A percentile compares a stretch with the other conserved stretches of the same genome.
Evolutionary conservation across 2,888 invertebrate genomes (phyloP).

Genomic region (Cheilosia soror): DNA sequence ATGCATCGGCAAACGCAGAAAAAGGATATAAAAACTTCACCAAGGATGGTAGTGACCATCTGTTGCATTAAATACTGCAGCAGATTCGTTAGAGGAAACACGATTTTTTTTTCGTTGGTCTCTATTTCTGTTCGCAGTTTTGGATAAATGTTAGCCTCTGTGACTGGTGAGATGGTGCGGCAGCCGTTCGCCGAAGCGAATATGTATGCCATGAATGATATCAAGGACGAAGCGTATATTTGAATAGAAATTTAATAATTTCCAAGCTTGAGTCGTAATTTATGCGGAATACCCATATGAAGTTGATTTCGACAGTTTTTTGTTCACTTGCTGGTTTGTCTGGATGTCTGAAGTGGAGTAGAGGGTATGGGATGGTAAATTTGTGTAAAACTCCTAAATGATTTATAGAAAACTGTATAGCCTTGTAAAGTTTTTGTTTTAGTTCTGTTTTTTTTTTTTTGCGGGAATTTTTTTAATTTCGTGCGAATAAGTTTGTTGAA

Average conservation of each 20-base stretch:
- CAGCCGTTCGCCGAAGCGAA: slow-evolving; percentile 30
- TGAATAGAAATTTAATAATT: slow-evolving; percentile 70
- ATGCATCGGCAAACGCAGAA: slow-evolving; percentile 43
- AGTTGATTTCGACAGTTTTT: slow-evolving; percentile 33
- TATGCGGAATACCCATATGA: slow-evolving; percentile 62
- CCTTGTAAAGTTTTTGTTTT: slow-evolving; percentile 37
- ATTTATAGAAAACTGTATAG: slow-evolving; percentile 43
- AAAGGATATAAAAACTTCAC: slow-evolving; percentile 46
- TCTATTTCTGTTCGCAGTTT: slow-evolving; percentile 27
- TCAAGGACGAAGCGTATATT: slow-evolving; percentile 49
- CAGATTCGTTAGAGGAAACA: slow-evolving; percentile 40
- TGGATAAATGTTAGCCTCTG: slow-evolving; percentile 17
- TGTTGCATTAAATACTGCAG: slow-evolving; percentile 69
- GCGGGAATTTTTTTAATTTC: slow-evolving; percentile 25
- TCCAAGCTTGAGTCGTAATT: slow-evolving; percentile 64
- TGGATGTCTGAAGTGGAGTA: slow-evolving; percentile 39
- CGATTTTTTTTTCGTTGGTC: slow-evolving; percentile 12
- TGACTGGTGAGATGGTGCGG: slow-evolving; percentile 12
- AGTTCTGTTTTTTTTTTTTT: not conserved
- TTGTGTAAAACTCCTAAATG: slow-evolving; percentile 54
- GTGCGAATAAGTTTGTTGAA: slow-evolving; percentile 53
- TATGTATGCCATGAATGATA: slow-evolving; percentile 29
- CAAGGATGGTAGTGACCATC: slow-evolving; percentile 67
- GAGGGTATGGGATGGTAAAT: not conserved
- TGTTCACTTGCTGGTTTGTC: slow-evolving; percentile 1